Evolutionary conservation across 1,140 invertebrate species (phyloP), one percentile per base, ranked within the genome.

Genomic region (Drosophila tristis): DNA sequence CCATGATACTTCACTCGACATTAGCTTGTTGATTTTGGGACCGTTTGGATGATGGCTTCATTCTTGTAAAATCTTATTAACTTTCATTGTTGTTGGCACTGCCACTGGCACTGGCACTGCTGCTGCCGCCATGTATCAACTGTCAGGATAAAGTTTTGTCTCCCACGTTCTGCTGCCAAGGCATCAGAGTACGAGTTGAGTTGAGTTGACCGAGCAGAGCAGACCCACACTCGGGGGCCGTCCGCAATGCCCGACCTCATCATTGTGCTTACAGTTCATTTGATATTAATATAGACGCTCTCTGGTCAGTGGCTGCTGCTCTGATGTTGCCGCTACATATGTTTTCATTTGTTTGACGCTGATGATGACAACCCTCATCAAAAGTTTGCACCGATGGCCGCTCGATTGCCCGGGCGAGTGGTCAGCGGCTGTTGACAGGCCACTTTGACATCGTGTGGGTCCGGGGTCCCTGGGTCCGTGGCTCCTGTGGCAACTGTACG

Each of bases 301-400:
- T 72, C 76, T 65, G 62, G 50, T 42, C 47, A 43, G 66, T 53
- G 56, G 53, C 13, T 50, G n/a, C 7, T 44, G 3, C 53, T 65
- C 60, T 63, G 55, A 78, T 54, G 67, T 71, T 75, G 61, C 74
- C 74, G 82, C 78, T 86, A 86, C 82, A 86, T 86, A 87, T 86
- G 82, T 86, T 86, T 86, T 86, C 82, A 86, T 86, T 86, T 86
- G 82, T 86, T 87, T 86, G 82, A 82, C 82, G 82, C 82, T 87
- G 82, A 81, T 80, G 81, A 86, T 87, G 82, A 86, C 82, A 87
- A 86, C 82, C 82, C 82, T 86, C 82, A 86, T 86, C 82, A 86
- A 86, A 86, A 86, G 65, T 86, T 86, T 86, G 74, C 70, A 53
- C 82, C 82, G 70, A 81, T 86, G 81, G 82, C 65, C 78, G 78